A percentile compares a stretch with the other conserved stretches of the same genome.
Conservation (phyloP, 2,888 invertebrate species). For the Aricia artaxerxes region DNA sequence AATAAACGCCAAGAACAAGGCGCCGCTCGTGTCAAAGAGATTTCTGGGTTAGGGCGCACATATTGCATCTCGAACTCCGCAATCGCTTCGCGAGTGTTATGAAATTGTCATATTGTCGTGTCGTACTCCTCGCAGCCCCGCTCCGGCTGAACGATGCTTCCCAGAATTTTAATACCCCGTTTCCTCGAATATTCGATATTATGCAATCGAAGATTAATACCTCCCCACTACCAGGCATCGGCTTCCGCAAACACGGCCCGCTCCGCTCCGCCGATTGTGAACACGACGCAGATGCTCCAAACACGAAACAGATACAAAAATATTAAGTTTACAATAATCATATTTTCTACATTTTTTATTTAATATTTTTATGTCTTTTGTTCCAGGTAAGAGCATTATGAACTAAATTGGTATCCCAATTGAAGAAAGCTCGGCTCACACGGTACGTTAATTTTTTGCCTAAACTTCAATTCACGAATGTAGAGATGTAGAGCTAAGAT, state of each 20-base stretch:
- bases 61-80: constrained; percentile 11
- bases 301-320: constrained; percentile 18
- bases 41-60: constrained; percentile 11
- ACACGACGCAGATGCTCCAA: not conserved
- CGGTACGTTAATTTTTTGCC: not conserved
- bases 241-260: constrained; percentile 12
- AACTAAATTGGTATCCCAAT: not conserved
- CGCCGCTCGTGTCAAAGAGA: constrained; percentile 17
- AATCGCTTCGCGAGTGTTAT: constrained; percentile 21
- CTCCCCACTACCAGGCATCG: not conserved
- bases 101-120: constrained; percentile 26
- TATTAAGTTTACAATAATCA: not conserved
- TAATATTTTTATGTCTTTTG: not conserved
- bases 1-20: constrained; percentile 9
- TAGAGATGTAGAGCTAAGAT: not conserved
- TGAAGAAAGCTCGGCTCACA: not conserved
- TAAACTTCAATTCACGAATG: not conserved
- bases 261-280: constrained; percentile 27
- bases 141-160: constrained; percentile 17
- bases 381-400: not conserved
- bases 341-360: not conserved
- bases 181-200: constrained; percentile 26
- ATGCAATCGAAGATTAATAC: constrained; percentile 26
- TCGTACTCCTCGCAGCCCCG: not conserved
- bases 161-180: constrained; percentile 15